phyloP scores from a whole-genome alignment of 2,113 vertebrate genomes.

The Burhinus bistriatus region DNA sequence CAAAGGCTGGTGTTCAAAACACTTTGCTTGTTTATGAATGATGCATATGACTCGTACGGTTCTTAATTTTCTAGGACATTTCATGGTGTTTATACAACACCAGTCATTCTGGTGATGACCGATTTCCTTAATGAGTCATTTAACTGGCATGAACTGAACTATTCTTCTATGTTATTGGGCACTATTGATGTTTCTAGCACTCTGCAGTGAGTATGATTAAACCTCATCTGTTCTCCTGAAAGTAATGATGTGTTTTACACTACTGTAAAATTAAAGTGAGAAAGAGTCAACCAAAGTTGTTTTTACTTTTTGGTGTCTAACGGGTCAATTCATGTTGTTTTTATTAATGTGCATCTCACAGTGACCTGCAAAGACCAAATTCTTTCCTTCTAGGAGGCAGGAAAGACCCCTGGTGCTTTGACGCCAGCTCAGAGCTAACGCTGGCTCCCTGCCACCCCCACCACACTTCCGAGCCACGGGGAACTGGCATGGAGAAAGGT shows the following conservation, averaged over 20 bases:
- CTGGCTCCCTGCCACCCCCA: neutral
- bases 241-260: neutral
- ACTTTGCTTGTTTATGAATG: neutral
- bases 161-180: neutral
- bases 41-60: neutral
- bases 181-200: neutral
- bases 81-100: constrained; percentile 47
- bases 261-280: neutral
- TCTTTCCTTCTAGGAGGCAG: constrained; percentile 14
- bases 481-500: neutral
- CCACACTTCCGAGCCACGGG: neutral
- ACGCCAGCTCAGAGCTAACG: neutral
- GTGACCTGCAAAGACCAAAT: neutral
- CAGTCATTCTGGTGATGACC: fast-evolving
- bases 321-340: neutral
- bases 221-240: neutral
- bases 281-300: neutral
- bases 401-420: constrained; percentile 13
- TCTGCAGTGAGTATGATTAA: neutral
- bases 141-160: neutral
- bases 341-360: neutral
- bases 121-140: neutral
- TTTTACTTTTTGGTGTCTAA: neutral
- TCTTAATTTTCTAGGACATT: constrained; percentile 14
- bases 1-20: constrained; percentile 18